Evolutionary conservation across 1,140 invertebrate species (phyloP), one percentile per base, ranked within the genome.

Genomic region (Megathymus violae): DNA sequence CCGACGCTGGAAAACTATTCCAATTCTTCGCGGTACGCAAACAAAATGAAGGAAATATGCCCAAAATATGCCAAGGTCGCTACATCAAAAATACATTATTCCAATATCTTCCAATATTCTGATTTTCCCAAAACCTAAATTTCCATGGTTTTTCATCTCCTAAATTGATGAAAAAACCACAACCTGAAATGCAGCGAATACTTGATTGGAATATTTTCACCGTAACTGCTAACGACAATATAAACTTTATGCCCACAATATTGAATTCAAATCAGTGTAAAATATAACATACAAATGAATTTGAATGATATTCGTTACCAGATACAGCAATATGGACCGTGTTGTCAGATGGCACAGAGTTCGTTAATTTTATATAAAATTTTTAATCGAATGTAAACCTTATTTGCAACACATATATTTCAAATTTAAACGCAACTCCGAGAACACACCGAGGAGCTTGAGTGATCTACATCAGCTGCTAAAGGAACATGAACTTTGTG

Each of bases 401-500:
- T 46, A 59, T 10, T 16, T 19, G 14, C 6, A 0, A n/a, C 16
- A 13, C 7, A 9, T 46, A 59, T n/a, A 47, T n/a, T 46, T 46
- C 40, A 58, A 36, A 46, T 58, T 43, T 6, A 19, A 36, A 19
- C 19, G 38, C 41, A 58, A 7, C 27, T 27, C 4, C 1, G n/a
- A 54, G 38, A 11, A 52, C 34, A 44, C 51, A n/a, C n/a, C 31
- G 41, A 58, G 46, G 69, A 77, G 73, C 65, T 70, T 64, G 71
- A 78, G 68, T 82, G 78, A 79, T 82, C 68, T 65, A 46, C 44
- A 69, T 71, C 43, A 54, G 50, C 38, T 64, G 64, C 56, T 59
- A 61, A 13, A 41, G 63, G 36, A 85, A 78, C 71, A 65, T 71
- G 48, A 63, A 68, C 78, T 70, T 68, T 88, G 74, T 70, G 41